Base-by-base conservation (phyloP, 1,140 invertebrate species). In the Drosophila miranda region DNA sequence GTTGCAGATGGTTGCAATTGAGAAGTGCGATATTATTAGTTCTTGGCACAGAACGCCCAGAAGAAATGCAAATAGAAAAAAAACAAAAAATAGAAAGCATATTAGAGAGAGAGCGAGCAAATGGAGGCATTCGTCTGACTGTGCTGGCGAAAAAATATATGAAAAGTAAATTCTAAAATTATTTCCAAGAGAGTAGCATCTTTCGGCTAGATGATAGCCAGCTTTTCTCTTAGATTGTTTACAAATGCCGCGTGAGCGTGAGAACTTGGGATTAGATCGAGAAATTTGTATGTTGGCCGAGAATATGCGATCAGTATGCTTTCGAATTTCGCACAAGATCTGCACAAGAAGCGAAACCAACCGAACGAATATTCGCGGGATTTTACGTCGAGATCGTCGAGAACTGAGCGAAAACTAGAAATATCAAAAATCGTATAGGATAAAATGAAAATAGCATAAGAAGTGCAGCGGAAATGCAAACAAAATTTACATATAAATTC, bases 1-100 rank as follows among this genome's bases (percentile, higher is more conserved):
- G 58, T 50, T 75, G 63, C 69, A 82, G 78, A 75, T 83, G 71
- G 60, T 48, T 79, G 66, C 54, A 84, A 72, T 83, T 42, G 51
- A 53, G 69, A 43, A 53, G 43, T 53, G 68, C 38, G 63, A 19
- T 68, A 68, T 68, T 68, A 68, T 68, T 68, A 68, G 66, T 68
- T 19, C 50, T 72, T 54, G 53, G 52, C 64, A 68, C 45, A 42
- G 16, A 16, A 28, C 23, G 23, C 23, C 4, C 23, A 26, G 23
- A 56, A 16, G 11, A 45, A 16, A 45, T 30, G 16, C n/a, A 48
- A 58, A 48, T 59, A 43, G 41, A 19, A 55, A 49, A 61, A 72
- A 72, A n/a, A n/a, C n/a, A n/a, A 0, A 4, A 23, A 19, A 19
- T 19, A 19, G 58, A 72, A 72, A 71, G 69, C 67, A 54, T 42